Conservation (phyloP, 2,888 invertebrate genomes). For the Pyrgus malvae region DNA sequence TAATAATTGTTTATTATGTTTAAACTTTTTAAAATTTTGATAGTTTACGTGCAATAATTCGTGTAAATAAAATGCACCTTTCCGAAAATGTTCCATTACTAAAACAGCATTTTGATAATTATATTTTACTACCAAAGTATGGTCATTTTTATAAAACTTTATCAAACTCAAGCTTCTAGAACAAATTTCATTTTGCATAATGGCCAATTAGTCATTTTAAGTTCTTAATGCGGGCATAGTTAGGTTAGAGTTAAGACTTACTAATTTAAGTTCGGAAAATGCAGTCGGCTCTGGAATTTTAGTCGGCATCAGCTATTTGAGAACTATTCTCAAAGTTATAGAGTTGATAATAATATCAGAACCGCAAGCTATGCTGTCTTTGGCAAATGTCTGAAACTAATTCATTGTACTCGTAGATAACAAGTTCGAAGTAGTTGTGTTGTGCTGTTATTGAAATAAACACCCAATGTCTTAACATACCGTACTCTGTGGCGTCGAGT, state of each 20-base stretch:
- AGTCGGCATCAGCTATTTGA: slow-evolving; percentile 14
- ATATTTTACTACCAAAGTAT: too few relatives aligned
- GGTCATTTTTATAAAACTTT: neutral
- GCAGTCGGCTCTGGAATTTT: slow-evolving; percentile 15
- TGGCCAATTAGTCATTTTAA: slow-evolving; percentile 1
- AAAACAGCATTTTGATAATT: neutral
- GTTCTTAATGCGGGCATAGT: slow-evolving; percentile 3
- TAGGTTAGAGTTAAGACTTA: slow-evolving; percentile 1
- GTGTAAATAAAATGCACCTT: too few relatives aligned
- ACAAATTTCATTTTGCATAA: neutral
- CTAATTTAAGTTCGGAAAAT: slow-evolving; percentile 7
- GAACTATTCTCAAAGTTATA: slow-evolving; percentile 18
- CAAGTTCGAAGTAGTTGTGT: neutral
- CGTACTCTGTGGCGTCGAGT: too few relatives aligned
- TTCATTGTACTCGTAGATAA: neutral
- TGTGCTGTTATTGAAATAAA: too few relatives aligned
- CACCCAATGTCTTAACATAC: too few relatives aligned
- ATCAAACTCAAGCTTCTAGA: neutral
- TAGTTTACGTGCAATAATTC: too few relatives aligned
- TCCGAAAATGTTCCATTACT: too few relatives aligned
- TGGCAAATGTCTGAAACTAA: slow-evolving; percentile 7
- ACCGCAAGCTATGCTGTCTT: slow-evolving; percentile 5
- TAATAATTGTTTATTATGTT: too few relatives aligned
- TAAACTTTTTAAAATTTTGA: too few relatives aligned
- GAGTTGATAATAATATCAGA: slow-evolving; percentile 15